Percentiles rank a stretch among this genome's conserved stretches.
Evolutionary conservation across 2,888 invertebrate genomes (phyloP).

Genomic region (Drosophila lacicola): DNA sequence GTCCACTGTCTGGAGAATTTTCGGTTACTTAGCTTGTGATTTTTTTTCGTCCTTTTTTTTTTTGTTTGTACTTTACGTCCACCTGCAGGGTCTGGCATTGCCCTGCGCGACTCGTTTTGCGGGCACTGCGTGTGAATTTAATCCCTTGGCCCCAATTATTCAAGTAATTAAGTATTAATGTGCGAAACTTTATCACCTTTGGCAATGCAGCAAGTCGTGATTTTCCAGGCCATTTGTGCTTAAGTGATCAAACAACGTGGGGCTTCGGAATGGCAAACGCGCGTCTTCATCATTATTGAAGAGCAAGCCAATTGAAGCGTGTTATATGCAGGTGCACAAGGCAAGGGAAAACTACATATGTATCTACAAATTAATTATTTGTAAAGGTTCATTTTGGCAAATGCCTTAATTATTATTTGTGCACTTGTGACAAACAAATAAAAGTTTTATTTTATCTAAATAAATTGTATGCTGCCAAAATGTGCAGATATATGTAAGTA

Average conservation of each 20-base stretch:
- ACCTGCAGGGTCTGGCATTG: constrained; percentile 59
- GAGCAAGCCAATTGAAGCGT: not conserved
- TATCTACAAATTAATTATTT: no score
- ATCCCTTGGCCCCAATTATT: constrained; percentile 83
- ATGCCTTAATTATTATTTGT: not conserved
- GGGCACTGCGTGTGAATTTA: constrained; percentile 76
- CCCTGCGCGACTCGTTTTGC: constrained; percentile 45
- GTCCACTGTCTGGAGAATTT: constrained; percentile 32
- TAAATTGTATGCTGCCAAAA: no score
- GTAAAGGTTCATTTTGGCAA: not conserved
- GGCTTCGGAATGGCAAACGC: constrained; percentile 52
- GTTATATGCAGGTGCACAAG: not conserved
- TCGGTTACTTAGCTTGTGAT: constrained; percentile 29
- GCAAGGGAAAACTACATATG: not conserved
- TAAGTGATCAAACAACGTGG: constrained; percentile 61
- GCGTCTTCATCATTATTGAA: not conserved
- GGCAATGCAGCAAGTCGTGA: constrained; percentile 65
- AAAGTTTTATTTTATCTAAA: no score
- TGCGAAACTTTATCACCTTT: constrained; percentile 83
- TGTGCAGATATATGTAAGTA: no score
- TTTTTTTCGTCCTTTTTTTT: constrained; percentile 27
- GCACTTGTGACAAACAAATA: no score
- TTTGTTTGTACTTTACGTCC: constrained; percentile 32
- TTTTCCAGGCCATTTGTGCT: constrained; percentile 82
- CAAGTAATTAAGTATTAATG: constrained; percentile 84